Conservation (phyloP, 2,888 invertebrate species). For the Cyaniris semiargus region DNA sequence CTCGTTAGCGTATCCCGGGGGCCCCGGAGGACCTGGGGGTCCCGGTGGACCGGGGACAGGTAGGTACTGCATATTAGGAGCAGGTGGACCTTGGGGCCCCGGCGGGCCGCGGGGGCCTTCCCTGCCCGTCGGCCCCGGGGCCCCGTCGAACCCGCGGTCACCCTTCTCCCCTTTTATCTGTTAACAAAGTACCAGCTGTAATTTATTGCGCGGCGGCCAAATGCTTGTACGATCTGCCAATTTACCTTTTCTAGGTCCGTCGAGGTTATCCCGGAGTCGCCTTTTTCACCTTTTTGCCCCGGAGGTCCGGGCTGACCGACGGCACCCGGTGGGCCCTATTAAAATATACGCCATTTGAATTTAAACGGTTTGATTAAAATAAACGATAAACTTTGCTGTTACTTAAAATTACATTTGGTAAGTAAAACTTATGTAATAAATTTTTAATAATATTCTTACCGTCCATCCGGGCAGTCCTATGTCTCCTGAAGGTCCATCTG, state of each 20-base stretch:
- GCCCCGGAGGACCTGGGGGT: slow-evolving; percentile 83
- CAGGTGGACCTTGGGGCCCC: slow-evolving; percentile 72
- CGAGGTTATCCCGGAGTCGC: slow-evolving; percentile 78
- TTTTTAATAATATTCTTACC: slow-evolving; percentile 55
- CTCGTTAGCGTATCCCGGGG: slow-evolving; percentile 56
- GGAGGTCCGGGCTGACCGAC: slow-evolving; percentile 83
- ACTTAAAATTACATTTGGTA: neutral
- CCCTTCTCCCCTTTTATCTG: slow-evolving; percentile 84
- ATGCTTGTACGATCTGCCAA: slow-evolving; percentile 28
- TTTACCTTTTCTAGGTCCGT: slow-evolving; percentile 69
- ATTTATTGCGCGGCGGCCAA: slow-evolving; percentile 11
- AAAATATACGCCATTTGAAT: slow-evolving; percentile 33
- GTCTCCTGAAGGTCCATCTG: slow-evolving; percentile 85
- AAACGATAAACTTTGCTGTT: neutral
- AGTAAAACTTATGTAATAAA: too few species aligned
- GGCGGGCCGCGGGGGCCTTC: slow-evolving; percentile 83
- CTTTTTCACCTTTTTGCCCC: slow-evolving; percentile 86
- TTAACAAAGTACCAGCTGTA: slow-evolving; percentile 40
- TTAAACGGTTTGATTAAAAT: slow-evolving; percentile 20
- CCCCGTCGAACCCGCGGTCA: slow-evolving; percentile 85
- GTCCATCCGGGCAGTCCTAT: slow-evolving; percentile 91
- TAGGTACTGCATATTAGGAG: slow-evolving; percentile 82
- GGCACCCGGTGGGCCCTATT: slow-evolving; percentile 85
- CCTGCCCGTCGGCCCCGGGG: slow-evolving; percentile 68
- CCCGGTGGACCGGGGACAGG: slow-evolving; percentile 88